These are phyloP conservation scores for Proisotoma minuta DNA, from an alignment of 2,888 invertebrate species.

Conservation along the genomic window DNA sequence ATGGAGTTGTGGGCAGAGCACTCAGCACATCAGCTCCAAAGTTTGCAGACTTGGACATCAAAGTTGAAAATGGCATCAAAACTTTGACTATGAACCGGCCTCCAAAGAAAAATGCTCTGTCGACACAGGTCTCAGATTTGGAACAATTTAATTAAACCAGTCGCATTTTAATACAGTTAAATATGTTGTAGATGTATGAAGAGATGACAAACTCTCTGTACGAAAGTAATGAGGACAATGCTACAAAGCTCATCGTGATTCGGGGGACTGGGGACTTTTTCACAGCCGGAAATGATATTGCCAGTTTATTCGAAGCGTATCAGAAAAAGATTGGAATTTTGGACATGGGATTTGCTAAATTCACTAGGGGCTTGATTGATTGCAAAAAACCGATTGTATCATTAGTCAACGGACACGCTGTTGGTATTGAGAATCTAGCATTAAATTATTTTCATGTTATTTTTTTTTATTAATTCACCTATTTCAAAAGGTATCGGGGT, in stretches of 20 bases:
- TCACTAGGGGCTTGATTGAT: slow-evolving; percentile 70
- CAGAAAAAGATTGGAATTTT: slow-evolving; percentile 45
- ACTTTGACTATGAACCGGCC: slow-evolving; percentile 70
- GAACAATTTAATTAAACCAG: background rate
- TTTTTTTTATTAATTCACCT: too few species aligned
- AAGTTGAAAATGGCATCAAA: slow-evolving; percentile 55
- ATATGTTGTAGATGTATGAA: slow-evolving; percentile 8
- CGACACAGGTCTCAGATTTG: slow-evolving; percentile 50
- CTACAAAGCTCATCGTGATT: slow-evolving; percentile 20
- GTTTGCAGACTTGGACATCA: slow-evolving; percentile 35
- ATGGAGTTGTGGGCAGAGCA: too few species aligned
- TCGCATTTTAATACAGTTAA: background rate
- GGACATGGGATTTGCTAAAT: slow-evolving; percentile 55
- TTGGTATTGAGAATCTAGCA: too few species aligned
- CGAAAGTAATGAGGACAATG: slow-evolving; percentile 11
- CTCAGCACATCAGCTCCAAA: background rate
- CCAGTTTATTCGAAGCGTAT: slow-evolving; percentile 48
- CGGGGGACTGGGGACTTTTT: slow-evolving; percentile 77
- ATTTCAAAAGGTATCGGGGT: too few species aligned
- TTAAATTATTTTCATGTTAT: too few species aligned
- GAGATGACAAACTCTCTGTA: background rate
- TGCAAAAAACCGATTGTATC: slow-evolving; percentile 83
- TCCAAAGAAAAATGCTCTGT: slow-evolving; percentile 71
- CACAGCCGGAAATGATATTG: slow-evolving; percentile 76
- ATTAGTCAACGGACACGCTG: slow-evolving; percentile 89